Evolutionary conservation across 1,140 invertebrate genomes (phyloP), one percentile per base, ranked within the genome.

Genomic region (Holcopasites calliopsidis): DNA sequence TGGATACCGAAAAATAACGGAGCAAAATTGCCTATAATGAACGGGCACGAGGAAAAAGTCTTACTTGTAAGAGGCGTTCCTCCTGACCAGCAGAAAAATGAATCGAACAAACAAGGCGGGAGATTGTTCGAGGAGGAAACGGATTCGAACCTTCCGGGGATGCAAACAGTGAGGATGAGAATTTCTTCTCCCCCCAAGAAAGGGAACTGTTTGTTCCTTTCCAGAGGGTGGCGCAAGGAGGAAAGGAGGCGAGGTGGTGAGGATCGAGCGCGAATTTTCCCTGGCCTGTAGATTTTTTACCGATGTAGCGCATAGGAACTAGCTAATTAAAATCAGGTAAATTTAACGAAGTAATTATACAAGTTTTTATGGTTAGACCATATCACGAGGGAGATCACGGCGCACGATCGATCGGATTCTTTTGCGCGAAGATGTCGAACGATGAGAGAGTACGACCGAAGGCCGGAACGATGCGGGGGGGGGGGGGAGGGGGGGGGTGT

Each of bases 281-380:
- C 26, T 49, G 80, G 65, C 76, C 42, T 66, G 76, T 89, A 90
- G 86, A 71, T 87, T 90, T 89, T 91, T 87, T 90, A 90, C 88
- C 77, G 82, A 88, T 26, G 57, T 88, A 88, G 87, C 79, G 85
- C 83, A 68, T 89, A 90, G 86, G 73, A 80, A 80, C 81, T 88
- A 88, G 76, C 78, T 85, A 84, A 76, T 85, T 85, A 58, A 57
- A 44, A 42, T 80, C 65, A 58, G 42, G 31, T 55, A 64, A 70
- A 76, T 55, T 44, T 77, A 57, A 78, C 72, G 62, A 74, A 64
- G 65, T 71, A 60, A 61, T 62, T 66, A 60, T 61, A 35, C 66
- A 58, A 80, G 35, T 79, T 76, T 85, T 73, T 88, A 87, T 89
- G 88, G 83, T 89, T 88, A 88, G 85, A 86, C 89, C 88, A 91